Percentiles rank a stretch among this genome's conserved stretches.
Conservation (phyloP, 2,113 vertebrate species). For the Ceratotherium simum region DNA sequence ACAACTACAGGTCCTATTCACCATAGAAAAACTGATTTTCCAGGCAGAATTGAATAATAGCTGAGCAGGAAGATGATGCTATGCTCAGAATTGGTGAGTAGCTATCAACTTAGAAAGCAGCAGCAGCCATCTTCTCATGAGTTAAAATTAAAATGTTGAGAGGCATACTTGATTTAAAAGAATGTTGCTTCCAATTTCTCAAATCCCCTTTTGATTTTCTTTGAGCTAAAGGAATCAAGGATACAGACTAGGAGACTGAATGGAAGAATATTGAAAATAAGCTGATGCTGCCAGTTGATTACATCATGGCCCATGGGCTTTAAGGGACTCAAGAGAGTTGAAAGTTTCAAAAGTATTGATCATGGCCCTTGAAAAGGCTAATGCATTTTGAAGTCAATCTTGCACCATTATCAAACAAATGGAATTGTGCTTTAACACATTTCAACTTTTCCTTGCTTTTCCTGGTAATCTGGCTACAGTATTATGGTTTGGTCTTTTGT, state of each 20-base stretch:
- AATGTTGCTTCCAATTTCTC: background rate
- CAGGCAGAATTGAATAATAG: background rate
- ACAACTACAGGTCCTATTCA: background rate
- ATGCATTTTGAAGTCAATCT: conserved; percentile 53
- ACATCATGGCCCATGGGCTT: background rate
- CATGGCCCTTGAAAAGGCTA: background rate
- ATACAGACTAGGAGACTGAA: background rate
- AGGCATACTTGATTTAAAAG: background rate
- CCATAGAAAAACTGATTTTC: background rate
- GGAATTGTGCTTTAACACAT: conserved; percentile 19
- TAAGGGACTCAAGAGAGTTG: conserved; percentile 18
- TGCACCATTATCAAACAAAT: conserved; percentile 54
- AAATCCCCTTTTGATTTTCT: background rate
- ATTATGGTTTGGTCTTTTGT: background rate
- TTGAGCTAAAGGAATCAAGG: background rate
- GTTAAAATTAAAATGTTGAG: conserved; percentile 5
- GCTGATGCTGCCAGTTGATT: background rate
- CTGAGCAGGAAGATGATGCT: background rate
- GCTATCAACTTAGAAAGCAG: background rate
- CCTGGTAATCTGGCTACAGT: background rate
- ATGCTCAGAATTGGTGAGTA: background rate
- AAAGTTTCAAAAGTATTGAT: conserved; percentile 60
- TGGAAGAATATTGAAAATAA: conserved; percentile 34
- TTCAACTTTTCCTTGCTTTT: conserved; percentile 43
- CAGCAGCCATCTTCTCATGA: background rate